Percentiles rank a stretch among this genome's conserved stretches.
Evolutionary conservation across 2,888 invertebrate species (phyloP).

Genomic region (Polyommatus iphigenia): DNA sequence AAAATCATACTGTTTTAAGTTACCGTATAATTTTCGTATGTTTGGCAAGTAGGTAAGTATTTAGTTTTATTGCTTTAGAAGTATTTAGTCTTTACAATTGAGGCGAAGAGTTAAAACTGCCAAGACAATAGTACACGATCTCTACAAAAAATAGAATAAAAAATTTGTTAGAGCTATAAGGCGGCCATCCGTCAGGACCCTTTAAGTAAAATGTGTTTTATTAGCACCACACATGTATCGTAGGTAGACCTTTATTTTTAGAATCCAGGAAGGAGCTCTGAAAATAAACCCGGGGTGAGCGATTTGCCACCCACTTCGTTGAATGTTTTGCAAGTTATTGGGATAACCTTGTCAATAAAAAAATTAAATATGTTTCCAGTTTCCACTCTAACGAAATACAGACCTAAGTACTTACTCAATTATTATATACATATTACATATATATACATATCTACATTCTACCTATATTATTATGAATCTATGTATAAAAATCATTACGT

Average conservation of each 20-base stretch:
- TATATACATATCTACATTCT: no score
- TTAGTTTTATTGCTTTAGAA: neutral
- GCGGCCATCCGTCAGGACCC: neutral
- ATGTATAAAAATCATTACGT: no score
- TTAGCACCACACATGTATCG: neutral
- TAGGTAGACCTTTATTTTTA: neutral
- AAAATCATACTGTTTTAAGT: neutral
- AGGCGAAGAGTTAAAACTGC: neutral
- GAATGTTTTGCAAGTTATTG: neutral
- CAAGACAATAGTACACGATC: neutral
- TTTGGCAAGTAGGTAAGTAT: neutral
- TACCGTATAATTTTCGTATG: neutral
- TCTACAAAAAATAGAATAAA: neutral
- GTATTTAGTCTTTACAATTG: neutral
- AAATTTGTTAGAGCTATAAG: neutral
- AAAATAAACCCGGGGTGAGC: conserved; percentile 6
- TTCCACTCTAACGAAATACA: no score
- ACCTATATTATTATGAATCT: no score
- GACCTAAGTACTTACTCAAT: no score
- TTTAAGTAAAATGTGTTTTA: neutral
- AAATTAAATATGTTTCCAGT: no score
- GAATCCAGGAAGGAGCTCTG: neutral
- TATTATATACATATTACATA: no score
- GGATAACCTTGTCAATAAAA: no score
- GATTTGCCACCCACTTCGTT: neutral